phyloP scores from a whole-genome alignment of 2,113 vertebrate species.

The Spea multiplicata region DNA sequence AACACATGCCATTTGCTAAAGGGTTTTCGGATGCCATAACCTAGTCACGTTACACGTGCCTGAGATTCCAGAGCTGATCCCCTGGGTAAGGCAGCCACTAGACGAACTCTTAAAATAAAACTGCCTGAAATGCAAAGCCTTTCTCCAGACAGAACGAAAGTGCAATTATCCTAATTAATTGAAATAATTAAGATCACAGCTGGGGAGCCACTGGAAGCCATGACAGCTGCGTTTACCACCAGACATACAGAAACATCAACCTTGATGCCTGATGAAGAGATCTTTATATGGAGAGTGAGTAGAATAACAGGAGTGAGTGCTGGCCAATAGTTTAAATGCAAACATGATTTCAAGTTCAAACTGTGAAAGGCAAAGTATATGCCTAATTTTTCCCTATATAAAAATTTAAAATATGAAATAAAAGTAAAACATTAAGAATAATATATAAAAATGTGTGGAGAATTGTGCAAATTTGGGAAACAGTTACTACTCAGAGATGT shows the following conservation, averaged over 20 bases:
- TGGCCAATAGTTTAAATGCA: too few species aligned
- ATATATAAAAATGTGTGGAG: too few species aligned
- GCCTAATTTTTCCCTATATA: too few species aligned
- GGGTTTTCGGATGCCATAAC: conserved; percentile 5
- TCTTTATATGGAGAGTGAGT: neutral
- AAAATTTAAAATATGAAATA: too few species aligned
- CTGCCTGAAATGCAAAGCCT: conserved; percentile 20
- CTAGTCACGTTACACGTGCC: conserved; percentile 21
- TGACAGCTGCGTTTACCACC: conserved; percentile 23
- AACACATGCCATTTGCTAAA: conserved; percentile 13
- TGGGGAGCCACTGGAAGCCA: conserved; percentile 37
- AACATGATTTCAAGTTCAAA: too few species aligned
- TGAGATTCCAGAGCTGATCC: conserved; percentile 23
- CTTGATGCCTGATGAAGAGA: conserved; percentile 5
- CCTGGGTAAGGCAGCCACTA: conserved; percentile 25
- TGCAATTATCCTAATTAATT: conserved; percentile 46
- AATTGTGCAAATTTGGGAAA: too few species aligned
- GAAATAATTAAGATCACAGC: conserved; percentile 46
- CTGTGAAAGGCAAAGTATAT: too few species aligned
- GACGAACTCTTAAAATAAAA: conserved; percentile 39
- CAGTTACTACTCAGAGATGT: too few species aligned
- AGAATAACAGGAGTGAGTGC: too few species aligned
- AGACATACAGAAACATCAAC: conserved; percentile 27
- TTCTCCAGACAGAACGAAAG: conserved; percentile 37
- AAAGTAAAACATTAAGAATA: too few species aligned